A percentile compares a stretch with the other conserved stretches of the same genome.
Evolutionary conservation across 2,113 vertebrate genomes (phyloP).

Genomic region (Bubo scandiacus): DNA sequence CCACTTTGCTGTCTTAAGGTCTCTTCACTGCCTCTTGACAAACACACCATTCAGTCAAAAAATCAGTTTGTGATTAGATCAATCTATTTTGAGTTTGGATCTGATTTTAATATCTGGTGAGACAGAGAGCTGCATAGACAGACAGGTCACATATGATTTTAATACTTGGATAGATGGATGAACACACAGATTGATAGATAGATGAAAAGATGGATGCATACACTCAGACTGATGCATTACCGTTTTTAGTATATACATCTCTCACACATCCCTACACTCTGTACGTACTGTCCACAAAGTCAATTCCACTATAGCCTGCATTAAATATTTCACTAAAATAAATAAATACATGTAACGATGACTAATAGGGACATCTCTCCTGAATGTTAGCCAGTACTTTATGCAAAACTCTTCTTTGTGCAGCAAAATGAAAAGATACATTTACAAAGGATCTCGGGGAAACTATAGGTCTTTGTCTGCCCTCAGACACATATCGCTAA

Average conservation of each 20-base stretch:
- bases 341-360: conserved; percentile 14
- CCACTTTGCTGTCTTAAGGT: neutral
- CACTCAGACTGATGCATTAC: conserved; percentile 21
- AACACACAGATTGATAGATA: neutral
- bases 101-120: conserved; percentile 33
- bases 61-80: neutral
- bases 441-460: neutral
- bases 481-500: neutral
- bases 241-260: neutral
- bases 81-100: conserved; percentile 1
- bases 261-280: conserved; percentile 3
- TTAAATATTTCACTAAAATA: conserved; percentile 55
- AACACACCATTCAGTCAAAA: neutral
- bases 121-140: conserved; percentile 12
- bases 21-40: neutral
- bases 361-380: neutral
- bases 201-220: conserved; percentile 16
- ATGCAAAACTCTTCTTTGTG: conserved; percentile 3
- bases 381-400: neutral
- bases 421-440: neutral
- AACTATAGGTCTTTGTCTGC: neutral
- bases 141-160: conserved; percentile 54
- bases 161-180: conserved; percentile 35
- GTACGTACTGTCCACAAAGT: conserved; percentile 13
- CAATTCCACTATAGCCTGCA: neutral